Base-by-base conservation (phyloP, 2,797 vertebrate genomes). In the Tapera naevia region DNA sequence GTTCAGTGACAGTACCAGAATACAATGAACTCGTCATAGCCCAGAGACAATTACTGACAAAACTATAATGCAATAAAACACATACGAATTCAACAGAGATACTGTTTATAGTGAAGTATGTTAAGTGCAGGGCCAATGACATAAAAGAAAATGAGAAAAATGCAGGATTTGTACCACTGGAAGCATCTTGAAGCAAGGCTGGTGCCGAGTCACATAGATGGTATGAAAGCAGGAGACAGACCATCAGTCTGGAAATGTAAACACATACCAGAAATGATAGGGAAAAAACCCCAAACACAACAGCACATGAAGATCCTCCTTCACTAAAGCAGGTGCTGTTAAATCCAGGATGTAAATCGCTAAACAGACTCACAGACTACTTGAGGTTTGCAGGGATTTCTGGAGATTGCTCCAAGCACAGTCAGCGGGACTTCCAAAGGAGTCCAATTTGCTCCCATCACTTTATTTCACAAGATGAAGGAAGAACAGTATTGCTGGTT, bases 131-230 rank as follows among this genome's bases (percentile, higher is more conserved):
- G 27, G 45, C 39, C 27, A 65, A 35, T 10, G 17, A 35, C 27
- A 25, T 33, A 56, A 43, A 71, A 60, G 17, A 33, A 41, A 64
- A 39, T 7, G 4, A 70, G 28, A 45, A 54, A 53, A 71, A 54
- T 5, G 9, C 9, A 17, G 11, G 17, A 73, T 64, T 17, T 60
- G 14, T 54, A 33, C 46, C 46, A 23, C 12, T 27, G 17, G 61
- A 37, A 79, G 51, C 69, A 76, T n/a, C 66, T 88, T 54, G 54
- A 73, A 65, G 22, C 67, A 85, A 73, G 35, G 72, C 39, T 37
- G 61, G 19, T 71, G 69, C 50, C 0, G 0, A 45, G 56, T 28
- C n/a, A 69, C 27, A 30, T 0, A 43, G 11, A 28, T 1, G 39
- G 17, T 27, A 48, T 8, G 16, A 13, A 57, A 67, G 37, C 2